phyloP scores from a whole-genome alignment of 1,140 invertebrate species.

The Zaprionus gabonicus region DNA sequence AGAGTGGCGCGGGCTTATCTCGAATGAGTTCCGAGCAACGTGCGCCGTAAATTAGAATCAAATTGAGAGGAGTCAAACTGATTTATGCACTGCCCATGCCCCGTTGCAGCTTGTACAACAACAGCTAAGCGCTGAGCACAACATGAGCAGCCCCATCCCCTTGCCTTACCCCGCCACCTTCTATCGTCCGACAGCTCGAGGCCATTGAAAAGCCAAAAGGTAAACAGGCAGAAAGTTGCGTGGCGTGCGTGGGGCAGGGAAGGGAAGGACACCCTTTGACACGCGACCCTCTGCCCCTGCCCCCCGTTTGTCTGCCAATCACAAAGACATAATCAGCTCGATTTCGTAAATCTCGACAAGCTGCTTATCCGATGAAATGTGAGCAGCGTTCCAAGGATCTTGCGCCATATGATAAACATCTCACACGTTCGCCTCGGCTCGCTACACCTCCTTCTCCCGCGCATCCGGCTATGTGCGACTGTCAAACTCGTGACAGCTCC shows the following conservation, averaged over 20 bases:
- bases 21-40: conserved; percentile 32
- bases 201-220: conserved; percentile 67
- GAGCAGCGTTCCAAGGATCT: conserved; percentile 70
- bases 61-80: conserved; percentile 70
- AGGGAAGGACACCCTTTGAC: conserved; percentile 64
- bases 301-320: conserved; percentile 20
- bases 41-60: conserved; percentile 78
- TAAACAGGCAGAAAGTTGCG: conserved; percentile 59
- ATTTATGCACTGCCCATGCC: conserved; percentile 71
- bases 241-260: not conserved
- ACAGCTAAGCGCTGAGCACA: conserved; percentile 28
- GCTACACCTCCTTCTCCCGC: conserved; percentile 12
- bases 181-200: conserved; percentile 10
- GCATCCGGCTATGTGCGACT: conserved; percentile 44
- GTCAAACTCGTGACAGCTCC: conserved; percentile 72
- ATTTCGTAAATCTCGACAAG: conserved; percentile 83
- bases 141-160: conserved; percentile 15
- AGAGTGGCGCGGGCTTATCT: conserved; percentile 49
- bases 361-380: conserved; percentile 82
- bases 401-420: conserved; percentile 71
- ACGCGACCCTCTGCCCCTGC: conserved; percentile 30
- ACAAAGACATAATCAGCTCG: conserved; percentile 77
- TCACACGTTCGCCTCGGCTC: conserved; percentile 59
- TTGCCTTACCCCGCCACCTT: not conserved
- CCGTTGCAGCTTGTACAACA: conserved; percentile 45